Percentiles rank a stretch among this genome's conserved stretches.
These are phyloP conservation scores for Acromyrmex echinatior DNA, from an alignment of 1,140 invertebrate species.

Conservation along the genomic window DNA sequence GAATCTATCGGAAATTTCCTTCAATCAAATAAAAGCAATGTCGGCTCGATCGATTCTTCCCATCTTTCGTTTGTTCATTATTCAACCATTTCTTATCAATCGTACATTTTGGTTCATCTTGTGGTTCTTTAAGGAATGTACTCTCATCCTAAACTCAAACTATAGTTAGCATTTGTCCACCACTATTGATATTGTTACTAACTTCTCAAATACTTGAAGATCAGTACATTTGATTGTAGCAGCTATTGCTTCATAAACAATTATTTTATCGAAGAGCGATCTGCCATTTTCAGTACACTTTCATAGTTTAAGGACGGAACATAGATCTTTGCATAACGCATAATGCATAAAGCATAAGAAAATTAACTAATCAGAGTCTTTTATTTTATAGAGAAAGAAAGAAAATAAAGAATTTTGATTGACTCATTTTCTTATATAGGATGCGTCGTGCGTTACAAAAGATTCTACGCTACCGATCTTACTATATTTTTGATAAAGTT, in stretches of 20 bases:
- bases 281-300: neutral
- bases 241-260: conserved; percentile 13
- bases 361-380: too few species aligned
- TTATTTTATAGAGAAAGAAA: too few species aligned
- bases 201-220: conserved; percentile 23
- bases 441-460: too few species aligned
- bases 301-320: neutral
- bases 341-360: too few species aligned
- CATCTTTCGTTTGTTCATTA: conserved; percentile 49
- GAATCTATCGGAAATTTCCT: conserved; percentile 40
- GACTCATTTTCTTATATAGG: too few species aligned
- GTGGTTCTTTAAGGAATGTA: conserved; percentile 10
- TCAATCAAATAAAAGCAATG: conserved; percentile 55
- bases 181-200: neutral
- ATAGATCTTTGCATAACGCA: too few species aligned
- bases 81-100: conserved; percentile 52
- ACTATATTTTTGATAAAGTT: neutral
- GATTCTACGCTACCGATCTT: too few species aligned
- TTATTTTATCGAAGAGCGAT: conserved; percentile 39
- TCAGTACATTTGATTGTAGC: neutral
- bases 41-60: conserved; percentile 35
- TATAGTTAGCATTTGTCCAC: neutral
- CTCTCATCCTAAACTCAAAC: conserved; percentile 26
- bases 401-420: too few species aligned
- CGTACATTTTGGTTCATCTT: conserved; percentile 38